Base-by-base conservation (phyloP, 1,140 invertebrate species). In the Agrypnia vestita region DNA sequence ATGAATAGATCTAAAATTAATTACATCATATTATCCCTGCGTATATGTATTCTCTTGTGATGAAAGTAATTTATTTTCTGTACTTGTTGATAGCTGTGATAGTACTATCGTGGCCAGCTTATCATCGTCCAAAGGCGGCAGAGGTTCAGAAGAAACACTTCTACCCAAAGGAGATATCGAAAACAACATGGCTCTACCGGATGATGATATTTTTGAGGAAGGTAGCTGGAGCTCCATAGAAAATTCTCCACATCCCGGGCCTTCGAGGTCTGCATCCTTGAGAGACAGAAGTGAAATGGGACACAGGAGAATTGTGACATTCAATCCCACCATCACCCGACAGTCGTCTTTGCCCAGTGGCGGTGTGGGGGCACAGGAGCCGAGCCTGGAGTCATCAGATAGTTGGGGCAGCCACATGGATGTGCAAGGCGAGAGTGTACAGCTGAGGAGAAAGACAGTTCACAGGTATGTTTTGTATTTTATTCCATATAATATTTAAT, bases 331-430 rank as follows among this genome's bases (percentile, higher is more conserved):
- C n/a, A 88, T 79, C 83, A 90, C n/a, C 81, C 90, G 92, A 80
- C 93, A 94, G 89, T 92, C 92, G 0, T 94, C 93, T 3, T 83
- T 94, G 19, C 93, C 93, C 0, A 94, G 93, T 86, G 93, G 93
- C 7, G 79, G 44, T 8, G 47, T 76, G n/a, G 76, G 55, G 10
- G 56, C 73, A 12, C 94, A 93, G 0, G 93, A 94, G 72, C 86
- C 93, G 12, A 93, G 93, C 86, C 86, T 93, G 67, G 91, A 91
- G 0, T 91, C 92, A 80, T 90, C 90, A 55, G 91, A 92, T 67
- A 91, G 93, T 76, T 93, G 92, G 92, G 88, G 90, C 12, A 87
- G 90, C 19, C 89, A 90, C 62, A 89, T 93, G 6, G 91, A 92
- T 62, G 92, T 94, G 25, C 92, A 93, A 75, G 92, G 91, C 1